Conservation (phyloP, 2,888 invertebrate species). For the Pseudoips prasinana region DNA sequence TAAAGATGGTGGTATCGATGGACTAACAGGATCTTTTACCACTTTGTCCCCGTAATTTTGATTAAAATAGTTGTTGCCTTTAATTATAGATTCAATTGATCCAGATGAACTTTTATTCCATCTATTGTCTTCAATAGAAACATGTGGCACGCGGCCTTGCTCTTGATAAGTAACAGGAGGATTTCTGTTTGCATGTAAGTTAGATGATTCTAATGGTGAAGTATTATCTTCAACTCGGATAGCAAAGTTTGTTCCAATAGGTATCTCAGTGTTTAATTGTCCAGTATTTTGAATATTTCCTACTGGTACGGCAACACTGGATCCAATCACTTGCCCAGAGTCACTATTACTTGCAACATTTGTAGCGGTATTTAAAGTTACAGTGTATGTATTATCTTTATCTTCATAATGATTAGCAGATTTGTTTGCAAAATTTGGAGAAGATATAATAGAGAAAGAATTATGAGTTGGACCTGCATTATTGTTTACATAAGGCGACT, state of each 20-base stretch:
- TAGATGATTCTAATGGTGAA: conserved; percentile 52
- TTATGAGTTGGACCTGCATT: conserved; percentile 35
- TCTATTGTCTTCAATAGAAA: conserved; percentile 55
- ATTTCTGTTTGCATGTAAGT: conserved; percentile 49
- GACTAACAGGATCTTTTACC: conserved; percentile 17
- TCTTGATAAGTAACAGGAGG: conserved; percentile 43
- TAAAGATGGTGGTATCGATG: conserved; percentile 41
- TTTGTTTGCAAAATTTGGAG: conserved; percentile 48
- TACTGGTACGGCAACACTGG: conserved; percentile 62
- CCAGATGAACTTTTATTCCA: conserved; percentile 60
- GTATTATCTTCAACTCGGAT: conserved; percentile 71
- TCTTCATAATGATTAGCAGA: conserved; percentile 44
- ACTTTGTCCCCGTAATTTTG: conserved; percentile 30
- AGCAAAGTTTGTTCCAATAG: conserved; percentile 76
- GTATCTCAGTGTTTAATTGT: conserved; percentile 68
- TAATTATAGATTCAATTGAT: conserved; percentile 28
- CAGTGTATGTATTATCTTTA: conserved; percentile 58
- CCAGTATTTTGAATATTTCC: conserved; percentile 48
- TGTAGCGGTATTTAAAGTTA: conserved; percentile 65
- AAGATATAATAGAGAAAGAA: conserved; percentile 39
- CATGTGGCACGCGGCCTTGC: conserved; percentile 40
- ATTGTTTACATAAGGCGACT: conserved; percentile 20
- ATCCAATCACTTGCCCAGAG: conserved; percentile 56
- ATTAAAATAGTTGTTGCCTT: conserved; percentile 30
- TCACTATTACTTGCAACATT: conserved; percentile 59